These are phyloP conservation scores for Pocota personata DNA, from an alignment of 2,888 invertebrate species.

Conservation along the genomic window DNA sequence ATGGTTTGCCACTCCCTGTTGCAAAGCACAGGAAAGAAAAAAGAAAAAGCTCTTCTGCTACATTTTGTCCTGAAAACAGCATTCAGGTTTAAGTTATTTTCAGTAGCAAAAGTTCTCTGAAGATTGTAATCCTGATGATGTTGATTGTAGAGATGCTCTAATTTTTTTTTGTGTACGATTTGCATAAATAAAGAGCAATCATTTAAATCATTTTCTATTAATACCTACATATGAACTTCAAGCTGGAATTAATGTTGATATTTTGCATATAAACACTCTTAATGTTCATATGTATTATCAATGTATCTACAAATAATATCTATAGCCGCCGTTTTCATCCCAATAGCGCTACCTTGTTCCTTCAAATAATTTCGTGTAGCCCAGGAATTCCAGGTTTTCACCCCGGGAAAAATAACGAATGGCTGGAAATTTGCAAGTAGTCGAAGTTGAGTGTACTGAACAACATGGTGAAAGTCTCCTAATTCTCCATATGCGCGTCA, in stretches of 20 bases:
- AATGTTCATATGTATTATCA: too few relatives aligned
- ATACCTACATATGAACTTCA: too few relatives aligned
- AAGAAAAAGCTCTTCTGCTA: constrained; percentile 48
- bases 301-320: too few relatives aligned
- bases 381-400: too few relatives aligned
- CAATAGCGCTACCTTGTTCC: too few relatives aligned
- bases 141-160: constrained; percentile 52
- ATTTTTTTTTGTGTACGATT: constrained; percentile 24
- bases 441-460: too few relatives aligned
- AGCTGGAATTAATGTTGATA: background rate
- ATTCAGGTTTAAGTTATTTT: constrained; percentile 32
- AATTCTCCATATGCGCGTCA: too few relatives aligned
- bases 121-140: constrained; percentile 47
- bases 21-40: constrained; percentile 40
- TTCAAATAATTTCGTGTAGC: too few relatives aligned
- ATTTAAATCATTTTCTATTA: constrained; percentile 2
- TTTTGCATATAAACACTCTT: background rate
- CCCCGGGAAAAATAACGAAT: too few relatives aligned
- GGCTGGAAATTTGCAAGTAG: too few relatives aligned
- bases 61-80: constrained; percentile 44
- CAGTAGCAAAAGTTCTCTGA: constrained; percentile 29
- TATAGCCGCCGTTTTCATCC: too few relatives aligned
- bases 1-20: constrained; percentile 69
- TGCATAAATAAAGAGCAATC: background rate
- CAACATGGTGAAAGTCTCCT: too few relatives aligned